These are phyloP conservation scores for Bradypodion ventrale DNA, from an alignment of 2,797 vertebrate species.

Conservation along the genomic window DNA sequence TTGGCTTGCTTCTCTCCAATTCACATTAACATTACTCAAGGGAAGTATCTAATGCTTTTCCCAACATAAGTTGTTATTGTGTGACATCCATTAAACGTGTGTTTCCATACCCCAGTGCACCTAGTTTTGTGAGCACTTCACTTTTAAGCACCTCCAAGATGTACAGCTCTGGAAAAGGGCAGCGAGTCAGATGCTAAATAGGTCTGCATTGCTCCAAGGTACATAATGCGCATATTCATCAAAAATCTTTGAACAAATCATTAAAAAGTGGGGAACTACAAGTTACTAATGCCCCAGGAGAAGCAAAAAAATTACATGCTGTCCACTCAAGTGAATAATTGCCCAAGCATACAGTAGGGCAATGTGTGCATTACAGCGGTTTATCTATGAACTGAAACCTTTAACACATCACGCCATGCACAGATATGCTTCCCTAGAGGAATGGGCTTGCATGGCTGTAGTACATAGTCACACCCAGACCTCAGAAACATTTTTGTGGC, in stretches of 20 bases:
- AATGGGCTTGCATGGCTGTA: not conserved
- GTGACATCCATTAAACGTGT: conserved; percentile 40
- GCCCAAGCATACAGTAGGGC: conserved; percentile 30
- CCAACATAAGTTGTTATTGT: conserved; percentile 37
- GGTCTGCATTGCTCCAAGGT: conserved; percentile 16
- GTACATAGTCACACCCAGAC: conserved; percentile 14
- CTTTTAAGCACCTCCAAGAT: conserved; percentile 30
- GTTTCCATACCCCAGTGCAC: conserved; percentile 36
- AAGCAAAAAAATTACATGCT: conserved; percentile 48
- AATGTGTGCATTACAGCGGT: conserved; percentile 30
- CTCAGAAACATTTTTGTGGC: conserved; percentile 38
- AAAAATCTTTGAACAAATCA: conserved; percentile 50
- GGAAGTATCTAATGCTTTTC: conserved; percentile 31
- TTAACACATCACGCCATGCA: conserved; percentile 32
- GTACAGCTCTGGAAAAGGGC: conserved; percentile 22
- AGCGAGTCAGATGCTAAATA: conserved; percentile 35
- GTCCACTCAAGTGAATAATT: conserved; percentile 62
- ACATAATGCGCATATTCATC: conserved; percentile 41
- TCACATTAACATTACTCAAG: conserved; percentile 29
- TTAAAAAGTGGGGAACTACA: conserved; percentile 40
- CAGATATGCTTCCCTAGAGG: conserved; percentile 19
- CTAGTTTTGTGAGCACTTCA: conserved; percentile 32
- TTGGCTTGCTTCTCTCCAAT: conserved; percentile 31
- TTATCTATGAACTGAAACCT: conserved; percentile 43
- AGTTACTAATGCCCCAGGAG: conserved; percentile 50